Evolutionary conservation across 2,113 vertebrate genomes (phyloP).

Genomic region (Myrmecobius fasciatus): DNA sequence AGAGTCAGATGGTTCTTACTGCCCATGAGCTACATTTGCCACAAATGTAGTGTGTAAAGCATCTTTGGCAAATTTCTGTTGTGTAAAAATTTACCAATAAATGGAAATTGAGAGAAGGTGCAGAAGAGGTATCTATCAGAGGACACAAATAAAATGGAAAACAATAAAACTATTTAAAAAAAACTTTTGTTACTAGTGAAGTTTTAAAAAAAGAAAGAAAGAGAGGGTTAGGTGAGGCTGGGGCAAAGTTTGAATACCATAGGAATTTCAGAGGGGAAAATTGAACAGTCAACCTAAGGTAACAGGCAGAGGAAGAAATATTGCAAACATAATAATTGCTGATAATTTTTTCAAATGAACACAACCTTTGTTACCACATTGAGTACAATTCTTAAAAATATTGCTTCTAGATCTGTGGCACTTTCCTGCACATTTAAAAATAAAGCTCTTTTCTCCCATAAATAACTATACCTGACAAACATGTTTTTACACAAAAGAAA

Average conservation of each 20-base stretch:
- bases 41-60: neutral
- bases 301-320: neutral
- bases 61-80: neutral
- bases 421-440: neutral
- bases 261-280: neutral
- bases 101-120: neutral
- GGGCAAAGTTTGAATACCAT: neutral
- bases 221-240: too few relatives aligned
- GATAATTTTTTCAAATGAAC: neutral
- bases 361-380: neutral
- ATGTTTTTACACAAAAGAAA: slow-evolving; percentile 24
- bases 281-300: neutral
- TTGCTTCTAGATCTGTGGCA: neutral
- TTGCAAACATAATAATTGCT: slow-evolving; percentile 24
- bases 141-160: neutral
- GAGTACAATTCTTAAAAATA: neutral
- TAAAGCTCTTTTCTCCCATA: slow-evolving; percentile 22
- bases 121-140: neutral
- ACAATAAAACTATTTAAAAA: neutral
- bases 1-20: neutral
- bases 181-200: neutral
- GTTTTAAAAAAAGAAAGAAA: neutral
- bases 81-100: neutral
- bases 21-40: neutral
- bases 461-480: neutral